Evolutionary conservation across 2,113 vertebrate genomes (phyloP), one percentile per base, ranked within the genome.

Genomic region (Hirundichthys speculiger): DNA sequence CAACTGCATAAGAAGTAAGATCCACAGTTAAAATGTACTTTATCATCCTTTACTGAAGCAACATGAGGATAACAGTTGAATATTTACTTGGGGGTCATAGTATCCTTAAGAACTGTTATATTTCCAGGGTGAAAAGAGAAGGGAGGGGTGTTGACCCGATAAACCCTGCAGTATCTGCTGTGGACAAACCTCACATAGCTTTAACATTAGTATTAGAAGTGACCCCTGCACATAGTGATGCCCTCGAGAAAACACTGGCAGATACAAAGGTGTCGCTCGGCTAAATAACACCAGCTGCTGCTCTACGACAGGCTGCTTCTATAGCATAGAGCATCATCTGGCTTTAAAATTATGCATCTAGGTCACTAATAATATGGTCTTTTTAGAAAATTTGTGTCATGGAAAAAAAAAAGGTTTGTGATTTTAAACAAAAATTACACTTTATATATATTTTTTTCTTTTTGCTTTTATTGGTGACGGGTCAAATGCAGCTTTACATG

Each of bases 221-320:
- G 83, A 79, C 83, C 83, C 75, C 74, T 69, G 76, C 82, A 75
- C 55, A 73, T 64, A 73, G 20, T 7, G 46, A 13, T 25, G 48
- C 61, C 47, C 61, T 6, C 40, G 64, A 77, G 70, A 73, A 74
- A 75, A 73, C 73, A 73, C 34, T 42, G 47, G 46, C 43, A 45
- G 73, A 38, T 39, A 68, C 72, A 64, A 69, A 80, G 66, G 72
- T 82, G 79, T 43, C 54, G 69, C 68, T 60, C 45, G 55, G 57
- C 64, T 58, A 65, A 86, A 82, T 40, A 72, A 49, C 57, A 57
- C 62, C 78, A 88, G 75, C 84, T 86, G 84, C 69, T 78, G 78
- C 84, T 57, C 50, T n/a, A 22, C 56, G 48, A 60, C 13, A 41
- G 48, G 38, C 25, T 63, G 34, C 6, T 38, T 52, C 48, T 48